Base-by-base conservation (phyloP, 2,113 vertebrate species). In the Triplophysa rosa region DNA sequence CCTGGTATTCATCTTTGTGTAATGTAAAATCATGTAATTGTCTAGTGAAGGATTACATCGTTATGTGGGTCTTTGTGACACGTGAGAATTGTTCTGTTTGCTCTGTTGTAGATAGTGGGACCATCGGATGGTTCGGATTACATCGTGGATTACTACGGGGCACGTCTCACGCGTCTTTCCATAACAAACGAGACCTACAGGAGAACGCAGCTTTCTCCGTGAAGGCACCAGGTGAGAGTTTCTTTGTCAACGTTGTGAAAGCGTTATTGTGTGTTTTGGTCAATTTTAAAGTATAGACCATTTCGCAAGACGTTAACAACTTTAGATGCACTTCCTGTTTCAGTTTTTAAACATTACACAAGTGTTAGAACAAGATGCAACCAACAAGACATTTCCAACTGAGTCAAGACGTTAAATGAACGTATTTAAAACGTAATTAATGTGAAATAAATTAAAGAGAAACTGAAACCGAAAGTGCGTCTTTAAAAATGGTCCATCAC, bases 61-160 rank as follows among this genome's bases (percentile, higher is more conserved):
- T 76, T 77, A 65, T 77, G 62, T 77, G n/a, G 62, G 61, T 77
- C 45, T 77, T 26, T 64, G 58, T 72, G 78, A 71, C 59, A 54
- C 52, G 62, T 21, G 58, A 69, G 74, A 64, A 62, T 77, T 19
- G 16, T 33, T 62, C 13, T 61, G n/a, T 54, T 64, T 68, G 17
- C 69, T 82, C 45, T 54, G 86, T 42, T 84, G 56, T 87, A 99
- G 98, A 98, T 98, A 0, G 97, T 99, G 21, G 98, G 98, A 79
- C 98, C 97, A 24, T 96, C 98, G 0, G 98, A 99, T 23, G 97
- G 96, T 67, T 98, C 96, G 0, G 94, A 93, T 92, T 99, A 99
- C 88, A 99, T 99, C 24, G 97, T 99, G 80, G 98, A 99, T 91
- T 98, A 97, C 84, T 99, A 99, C 1, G 98, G 98, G 40, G 95